Conservation (phyloP, 2,888 invertebrate species). For the Drosophila colorata region DNA sequence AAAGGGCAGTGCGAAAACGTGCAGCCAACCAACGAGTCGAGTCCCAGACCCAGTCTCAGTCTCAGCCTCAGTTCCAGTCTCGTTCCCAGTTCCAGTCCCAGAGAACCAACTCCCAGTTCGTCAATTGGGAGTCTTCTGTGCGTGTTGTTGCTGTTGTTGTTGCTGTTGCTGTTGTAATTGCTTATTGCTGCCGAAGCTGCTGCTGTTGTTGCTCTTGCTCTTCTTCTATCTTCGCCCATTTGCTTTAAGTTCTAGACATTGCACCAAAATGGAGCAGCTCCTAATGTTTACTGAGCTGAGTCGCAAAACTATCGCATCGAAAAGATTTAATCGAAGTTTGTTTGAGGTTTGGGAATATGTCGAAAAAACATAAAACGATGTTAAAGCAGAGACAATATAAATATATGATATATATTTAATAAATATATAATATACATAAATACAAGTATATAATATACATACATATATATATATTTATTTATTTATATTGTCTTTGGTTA, state of each 20-base stretch:
- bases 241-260: background rate
- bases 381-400: too few species aligned
- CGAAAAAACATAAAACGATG: too few species aligned
- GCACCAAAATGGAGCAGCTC: too few species aligned
- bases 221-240: background rate
- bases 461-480: too few species aligned
- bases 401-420: too few species aligned
- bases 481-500: too few species aligned
- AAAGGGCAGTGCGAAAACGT: constrained; percentile 72
- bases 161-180: constrained; percentile 56
- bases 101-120: constrained; percentile 9
- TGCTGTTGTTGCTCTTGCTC: constrained; percentile 7
- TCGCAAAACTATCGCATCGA: too few species aligned
- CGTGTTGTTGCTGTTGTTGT: constrained; percentile 31
- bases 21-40: constrained; percentile 37
- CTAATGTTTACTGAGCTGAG: too few species aligned
- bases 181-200: constrained; percentile 36
- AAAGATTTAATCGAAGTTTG: too few species aligned
- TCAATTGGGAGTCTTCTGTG: constrained; percentile 39
- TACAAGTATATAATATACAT: too few species aligned
- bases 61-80: background rate
- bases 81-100: constrained; percentile 10
- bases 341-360: too few species aligned
- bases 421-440: too few species aligned
- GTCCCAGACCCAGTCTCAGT: background rate